phyloP scores from a whole-genome alignment of 2,888 invertebrate species.

The Chelonus formosanus region DNA sequence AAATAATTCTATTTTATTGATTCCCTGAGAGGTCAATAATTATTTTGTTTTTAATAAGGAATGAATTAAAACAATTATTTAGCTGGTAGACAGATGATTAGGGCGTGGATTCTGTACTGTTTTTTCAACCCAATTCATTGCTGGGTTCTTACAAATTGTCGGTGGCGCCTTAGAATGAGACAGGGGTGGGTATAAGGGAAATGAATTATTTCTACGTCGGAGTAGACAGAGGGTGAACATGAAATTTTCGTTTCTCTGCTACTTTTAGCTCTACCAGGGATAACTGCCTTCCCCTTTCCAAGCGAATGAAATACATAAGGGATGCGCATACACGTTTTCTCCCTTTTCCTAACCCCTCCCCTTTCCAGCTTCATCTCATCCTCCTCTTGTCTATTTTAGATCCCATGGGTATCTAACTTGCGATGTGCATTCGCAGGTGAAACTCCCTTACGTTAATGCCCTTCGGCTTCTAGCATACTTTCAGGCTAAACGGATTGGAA shows the following conservation, averaged over 20 bases:
- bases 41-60: too few species aligned
- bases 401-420: conserved; percentile 12
- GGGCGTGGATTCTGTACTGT: conserved; percentile 1
- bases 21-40: too few species aligned
- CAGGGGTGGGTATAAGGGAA: conserved; percentile 14
- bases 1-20: too few species aligned
- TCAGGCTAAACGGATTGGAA: conserved; percentile 22
- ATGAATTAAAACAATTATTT: too few species aligned
- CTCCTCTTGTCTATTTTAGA: too few species aligned
- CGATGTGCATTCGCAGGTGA: conserved; percentile 28
- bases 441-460: conserved; percentile 19
- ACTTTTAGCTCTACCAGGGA: conserved; percentile 2
- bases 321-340: conserved; percentile 26
- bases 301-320: conserved; percentile 26
- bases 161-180: conserved; percentile 22
- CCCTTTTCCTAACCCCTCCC: conserved; percentile 9
- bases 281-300: conserved; percentile 24
- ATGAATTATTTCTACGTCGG: conserved; percentile 23
- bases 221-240: conserved; percentile 5
- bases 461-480: not conserved
- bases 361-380: not conserved
- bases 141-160: conserved; percentile 19
- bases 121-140: conserved; percentile 1
- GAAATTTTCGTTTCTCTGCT: conserved; percentile 11
- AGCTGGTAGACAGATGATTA: not conserved